phyloP scores from a whole-genome alignment of 2,888 invertebrate genomes.

The Thecocarcelia acutangulata region DNA sequence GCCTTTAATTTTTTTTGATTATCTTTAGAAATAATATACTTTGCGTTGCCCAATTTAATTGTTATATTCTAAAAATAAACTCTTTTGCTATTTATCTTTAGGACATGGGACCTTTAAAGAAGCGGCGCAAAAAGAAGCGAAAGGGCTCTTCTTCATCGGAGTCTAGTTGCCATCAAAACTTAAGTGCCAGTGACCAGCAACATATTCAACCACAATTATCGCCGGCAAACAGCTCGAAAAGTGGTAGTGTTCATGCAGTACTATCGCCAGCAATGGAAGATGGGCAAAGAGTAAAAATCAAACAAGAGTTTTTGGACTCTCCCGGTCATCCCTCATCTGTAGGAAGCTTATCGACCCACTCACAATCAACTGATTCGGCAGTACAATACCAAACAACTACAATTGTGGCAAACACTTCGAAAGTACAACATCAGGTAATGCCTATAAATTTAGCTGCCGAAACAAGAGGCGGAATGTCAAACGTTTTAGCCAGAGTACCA shows the following conservation, averaged over 20 bases:
- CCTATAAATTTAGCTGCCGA: conserved; percentile 80
- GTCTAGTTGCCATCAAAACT: conserved; percentile 76
- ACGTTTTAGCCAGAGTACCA: conserved; percentile 60
- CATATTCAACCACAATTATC: conserved; percentile 46
- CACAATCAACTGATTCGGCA: conserved; percentile 61
- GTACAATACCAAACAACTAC: conserved; percentile 66
- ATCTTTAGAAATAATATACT: too few relatives aligned
- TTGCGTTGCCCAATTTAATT: too few relatives aligned
- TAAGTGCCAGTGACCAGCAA: conserved; percentile 11
- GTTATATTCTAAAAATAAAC: too few relatives aligned
- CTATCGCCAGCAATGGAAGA: conserved; percentile 57
- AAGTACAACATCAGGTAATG: conserved; percentile 76
- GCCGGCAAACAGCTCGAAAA: conserved; percentile 61
- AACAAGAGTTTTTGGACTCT: conserved; percentile 79
- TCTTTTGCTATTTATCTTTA: conserved; percentile 63
- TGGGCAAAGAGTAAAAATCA: conserved; percentile 75
- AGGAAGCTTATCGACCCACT: conserved; percentile 61
- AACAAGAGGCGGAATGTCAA: conserved; percentile 62
- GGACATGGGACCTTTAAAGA: conserved; percentile 80
- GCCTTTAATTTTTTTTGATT: too few relatives aligned
- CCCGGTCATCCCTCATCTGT: conserved; percentile 71
- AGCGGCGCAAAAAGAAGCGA: conserved; percentile 81
- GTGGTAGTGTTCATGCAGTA: conserved; percentile 52
- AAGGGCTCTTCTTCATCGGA: conserved; percentile 81
- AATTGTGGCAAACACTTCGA: conserved; percentile 47